phyloP scores from a whole-genome alignment of 2,888 invertebrate genomes.

The Nephrocerus scutellatus region DNA sequence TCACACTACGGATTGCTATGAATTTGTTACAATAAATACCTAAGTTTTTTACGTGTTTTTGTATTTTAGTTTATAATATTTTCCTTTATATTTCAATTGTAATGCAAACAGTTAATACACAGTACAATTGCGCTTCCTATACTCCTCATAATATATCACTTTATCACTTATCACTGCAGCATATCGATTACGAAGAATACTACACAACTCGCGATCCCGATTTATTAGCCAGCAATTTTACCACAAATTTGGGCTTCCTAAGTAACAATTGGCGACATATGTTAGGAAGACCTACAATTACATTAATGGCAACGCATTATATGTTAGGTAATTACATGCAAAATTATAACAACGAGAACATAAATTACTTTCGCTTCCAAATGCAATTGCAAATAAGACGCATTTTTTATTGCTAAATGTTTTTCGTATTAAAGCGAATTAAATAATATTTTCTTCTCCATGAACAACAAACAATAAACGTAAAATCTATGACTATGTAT shows the following conservation, averaged over 20 bases:
- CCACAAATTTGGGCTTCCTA: slow-evolving; percentile 88
- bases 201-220: slow-evolving; percentile 95
- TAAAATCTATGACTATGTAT: too few relatives aligned
- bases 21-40: too few relatives aligned
- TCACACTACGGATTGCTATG: too few relatives aligned
- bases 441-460: too few relatives aligned
- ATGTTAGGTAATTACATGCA: slow-evolving; percentile 65
- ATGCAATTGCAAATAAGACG: slow-evolving; percentile 1
- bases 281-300: slow-evolving; percentile 92
- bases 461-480: too few relatives aligned
- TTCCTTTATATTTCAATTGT: too few relatives aligned
- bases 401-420: too few relatives aligned
- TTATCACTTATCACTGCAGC: slow-evolving; percentile 50
- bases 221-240: slow-evolving; percentile 88
- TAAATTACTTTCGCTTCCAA: slow-evolving; percentile 1
- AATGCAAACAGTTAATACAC: too few relatives aligned
- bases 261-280: slow-evolving; percentile 96
- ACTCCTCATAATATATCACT: slow-evolving; percentile 15
- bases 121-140: slow-evolving; percentile 16
- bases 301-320: slow-evolving; percentile 77
- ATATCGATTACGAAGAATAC: slow-evolving; percentile 87
- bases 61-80: too few relatives aligned
- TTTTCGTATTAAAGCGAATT: too few relatives aligned
- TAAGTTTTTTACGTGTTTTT: too few relatives aligned
- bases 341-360: slow-evolving; percentile 10